Conservation (phyloP, 2,113 vertebrate genomes). For the Brachypteracias leptosomus region DNA sequence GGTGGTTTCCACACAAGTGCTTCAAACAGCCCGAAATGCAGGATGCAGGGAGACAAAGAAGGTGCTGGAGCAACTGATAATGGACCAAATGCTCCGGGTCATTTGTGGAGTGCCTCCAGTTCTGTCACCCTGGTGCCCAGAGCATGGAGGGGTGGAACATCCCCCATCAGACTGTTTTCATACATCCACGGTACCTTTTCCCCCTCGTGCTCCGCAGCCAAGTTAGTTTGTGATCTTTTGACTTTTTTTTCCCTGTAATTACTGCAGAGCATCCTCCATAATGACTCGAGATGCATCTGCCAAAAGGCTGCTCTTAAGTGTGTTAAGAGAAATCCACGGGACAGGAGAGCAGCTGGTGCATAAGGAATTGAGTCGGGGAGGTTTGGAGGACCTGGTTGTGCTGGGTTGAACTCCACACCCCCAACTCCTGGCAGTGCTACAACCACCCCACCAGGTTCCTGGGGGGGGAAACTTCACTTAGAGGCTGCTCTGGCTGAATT, state of each 20-base stretch:
- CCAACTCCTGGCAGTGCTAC: not conserved
- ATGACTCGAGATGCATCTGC: constrained; percentile 2
- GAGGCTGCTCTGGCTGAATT: accelerated
- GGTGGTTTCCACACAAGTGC: constrained; percentile 16
- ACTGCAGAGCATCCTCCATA: constrained; percentile 11
- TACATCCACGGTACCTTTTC: not conserved
- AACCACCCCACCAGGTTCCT: not conserved
- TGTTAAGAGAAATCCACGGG: constrained; percentile 8
- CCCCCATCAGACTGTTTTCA: not conserved
- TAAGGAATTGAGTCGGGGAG: not conserved
- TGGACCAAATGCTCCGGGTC: not conserved
- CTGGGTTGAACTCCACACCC: not conserved
- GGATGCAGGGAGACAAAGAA: not conserved
- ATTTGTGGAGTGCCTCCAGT: not conserved
- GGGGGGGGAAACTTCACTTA: not conserved
- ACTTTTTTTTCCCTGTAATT: constrained; percentile 39
- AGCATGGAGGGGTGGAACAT: not conserved
- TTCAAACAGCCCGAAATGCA: constrained; percentile 20
- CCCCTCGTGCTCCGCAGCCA: not conserved
- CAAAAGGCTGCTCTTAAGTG: constrained; percentile 2
- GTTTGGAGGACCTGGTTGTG: not conserved
- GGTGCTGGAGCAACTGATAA: not conserved
- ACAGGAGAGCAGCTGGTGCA: not conserved
- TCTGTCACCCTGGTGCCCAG: not conserved
- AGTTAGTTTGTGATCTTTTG: constrained; percentile 41